These are phyloP conservation scores for Hyalella azteca DNA, from an alignment of 2,888 invertebrate species.

Conservation along the genomic window DNA sequence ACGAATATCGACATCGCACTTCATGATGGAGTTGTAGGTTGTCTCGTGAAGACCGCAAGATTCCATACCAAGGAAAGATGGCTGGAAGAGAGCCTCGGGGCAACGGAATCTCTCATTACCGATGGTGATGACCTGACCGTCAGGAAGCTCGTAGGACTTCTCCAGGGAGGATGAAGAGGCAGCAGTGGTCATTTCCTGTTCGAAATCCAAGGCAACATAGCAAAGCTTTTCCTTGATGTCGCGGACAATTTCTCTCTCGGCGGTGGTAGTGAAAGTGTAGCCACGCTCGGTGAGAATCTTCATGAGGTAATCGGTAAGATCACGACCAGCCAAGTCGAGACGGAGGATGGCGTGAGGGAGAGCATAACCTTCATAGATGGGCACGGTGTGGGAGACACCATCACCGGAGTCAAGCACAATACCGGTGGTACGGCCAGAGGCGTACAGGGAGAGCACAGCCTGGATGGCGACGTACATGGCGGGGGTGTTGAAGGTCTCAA, in stretches of 20 bases:
- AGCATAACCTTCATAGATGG: no score
- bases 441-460: no score
- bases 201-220: slow-evolving; percentile 56
- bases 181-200: slow-evolving; percentile 66
- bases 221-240: slow-evolving; percentile 52
- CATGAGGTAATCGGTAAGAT: slow-evolving; percentile 96
- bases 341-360: no score
- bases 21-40: slow-evolving; percentile 92
- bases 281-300: slow-evolving; percentile 77
- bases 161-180: slow-evolving; percentile 87
- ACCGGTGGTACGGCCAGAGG: no score
- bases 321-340: slow-evolving; percentile 71
- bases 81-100: slow-evolving; percentile 71
- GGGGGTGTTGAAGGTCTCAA: no score
- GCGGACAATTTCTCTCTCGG: slow-evolving; percentile 56
- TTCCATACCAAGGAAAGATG: slow-evolving; percentile 74
- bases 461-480: no score
- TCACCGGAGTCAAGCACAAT: slow-evolving; percentile 66
- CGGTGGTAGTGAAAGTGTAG: slow-evolving; percentile 53
- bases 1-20: slow-evolving; percentile 91
- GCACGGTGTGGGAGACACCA: slow-evolving; percentile 62
- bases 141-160: slow-evolving; percentile 78
- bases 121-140: slow-evolving; percentile 74
- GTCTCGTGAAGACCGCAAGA: slow-evolving; percentile 90
- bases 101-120: slow-evolving; percentile 70